phyloP scores from a whole-genome alignment of 2,888 invertebrate genomes.

The Alsophila aescularia region DNA sequence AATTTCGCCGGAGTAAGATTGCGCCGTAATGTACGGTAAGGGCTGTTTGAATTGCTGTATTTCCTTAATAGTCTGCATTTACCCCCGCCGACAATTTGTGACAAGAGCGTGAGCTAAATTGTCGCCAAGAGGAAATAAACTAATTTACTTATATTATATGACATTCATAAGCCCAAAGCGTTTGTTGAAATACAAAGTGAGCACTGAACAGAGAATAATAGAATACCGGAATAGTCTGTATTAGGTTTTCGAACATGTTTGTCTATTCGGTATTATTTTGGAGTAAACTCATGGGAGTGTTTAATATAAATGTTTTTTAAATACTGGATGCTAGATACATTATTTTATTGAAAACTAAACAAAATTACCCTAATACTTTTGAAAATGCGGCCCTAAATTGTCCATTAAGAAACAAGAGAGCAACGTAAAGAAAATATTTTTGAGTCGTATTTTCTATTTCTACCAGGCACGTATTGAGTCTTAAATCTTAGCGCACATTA shows the following conservation, averaged over 20 bases:
- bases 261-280: not conserved
- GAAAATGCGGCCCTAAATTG: slow-evolving; percentile 4
- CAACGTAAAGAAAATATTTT: slow-evolving; percentile 45
- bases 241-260: slow-evolving; percentile 17
- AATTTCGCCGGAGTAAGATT: slow-evolving; percentile 80
- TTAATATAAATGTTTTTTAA: too few relatives aligned
- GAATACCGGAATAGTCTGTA: slow-evolving; percentile 37
- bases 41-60: slow-evolving; percentile 82
- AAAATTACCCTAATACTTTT: not conserved
- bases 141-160: slow-evolving; percentile 80
- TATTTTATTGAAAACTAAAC: not conserved
- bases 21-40: slow-evolving; percentile 81
- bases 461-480: slow-evolving; percentile 70
- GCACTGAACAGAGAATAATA: slow-evolving; percentile 49
- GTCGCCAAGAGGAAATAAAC: slow-evolving; percentile 83
- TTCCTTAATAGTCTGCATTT: slow-evolving; percentile 84
- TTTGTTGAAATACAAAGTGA: slow-evolving; percentile 63
- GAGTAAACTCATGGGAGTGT: not conserved
- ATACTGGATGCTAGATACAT: not conserved
- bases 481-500: slow-evolving; percentile 76
- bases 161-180: slow-evolving; percentile 66
- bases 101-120: slow-evolving; percentile 82
- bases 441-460: slow-evolving; percentile 45
- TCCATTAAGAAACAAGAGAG: slow-evolving; percentile 31
- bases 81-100: slow-evolving; percentile 82